Conservation (phyloP, 2,888 invertebrate genomes). For the Cacoxenus indagator region DNA sequence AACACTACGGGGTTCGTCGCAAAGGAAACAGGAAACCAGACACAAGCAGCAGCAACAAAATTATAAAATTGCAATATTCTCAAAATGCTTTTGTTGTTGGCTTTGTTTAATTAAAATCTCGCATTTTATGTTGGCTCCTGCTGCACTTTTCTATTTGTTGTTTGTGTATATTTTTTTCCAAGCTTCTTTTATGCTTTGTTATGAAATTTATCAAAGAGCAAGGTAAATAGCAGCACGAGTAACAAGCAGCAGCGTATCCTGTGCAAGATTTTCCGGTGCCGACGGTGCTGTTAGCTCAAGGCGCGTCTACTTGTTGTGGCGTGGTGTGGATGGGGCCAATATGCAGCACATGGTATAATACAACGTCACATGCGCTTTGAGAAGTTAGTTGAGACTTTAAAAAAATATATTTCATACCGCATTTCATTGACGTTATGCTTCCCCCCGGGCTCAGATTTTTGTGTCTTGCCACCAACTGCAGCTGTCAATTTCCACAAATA, state of each 20-base stretch:
- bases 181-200: neutral
- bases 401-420: neutral
- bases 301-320: no score
- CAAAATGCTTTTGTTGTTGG: neutral
- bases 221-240: conserved; percentile 9
- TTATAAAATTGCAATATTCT: conserved; percentile 20
- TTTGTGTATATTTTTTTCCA: neutral
- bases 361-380: neutral
- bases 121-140: neutral
- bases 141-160: neutral
- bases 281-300: neutral
- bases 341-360: neutral
- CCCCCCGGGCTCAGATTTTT: neutral
- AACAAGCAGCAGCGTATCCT: conserved; percentile 10
- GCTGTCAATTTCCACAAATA: conserved; percentile 56
- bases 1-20: neutral
- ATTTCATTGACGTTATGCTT: neutral
- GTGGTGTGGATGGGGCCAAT: no score
- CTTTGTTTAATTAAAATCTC: conserved; percentile 8
- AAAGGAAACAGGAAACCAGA: neutral
- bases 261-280: conserved; percentile 14
- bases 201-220: neutral
- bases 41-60: neutral
- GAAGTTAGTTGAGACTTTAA: neutral
- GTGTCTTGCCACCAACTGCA: conserved; percentile 25